Evolutionary conservation across 2,113 vertebrate species (phyloP), one percentile per base, ranked within the genome.

Genomic region (Apistogramma diplotaenia): DNA sequence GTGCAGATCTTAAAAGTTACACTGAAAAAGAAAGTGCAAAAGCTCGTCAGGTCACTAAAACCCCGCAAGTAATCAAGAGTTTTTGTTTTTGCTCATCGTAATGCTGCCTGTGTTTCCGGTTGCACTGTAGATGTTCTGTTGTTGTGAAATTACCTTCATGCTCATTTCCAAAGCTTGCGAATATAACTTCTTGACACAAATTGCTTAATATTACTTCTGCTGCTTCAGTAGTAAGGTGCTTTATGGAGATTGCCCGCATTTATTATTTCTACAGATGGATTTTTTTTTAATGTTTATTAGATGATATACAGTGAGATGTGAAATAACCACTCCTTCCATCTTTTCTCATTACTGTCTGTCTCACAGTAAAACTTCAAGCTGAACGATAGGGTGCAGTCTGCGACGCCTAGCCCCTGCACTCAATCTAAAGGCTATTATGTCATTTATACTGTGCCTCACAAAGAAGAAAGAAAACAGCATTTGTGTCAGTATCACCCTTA

Each of bases 401-500:
- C 3, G 11, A 59, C n/a, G 35, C 35, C 67, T 46, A 2, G 40
- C 31, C 51, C 71, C 19, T 16, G 18, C 33, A 49, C 29, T 79
- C 71, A 70, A 56, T 85, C 67, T 76, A 43, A 61, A 75, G 43
- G 54, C 59, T 27, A 54, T 80, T 60, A 79, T 81, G 58, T 83
- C 80, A 65, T 86, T 84, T 76, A 72, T 74, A 71, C 25, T 33
- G 7, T 27, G 37, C 54, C 57, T 83, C 84, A 46, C 78, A 76
- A 79, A 79, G 54, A 71, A 58, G 40, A 60, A 65, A 85, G 76
- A 82, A 85, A 86, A 78, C 79, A 35, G 55, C 82, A 40, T 84
- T 88, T 82, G 65, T 90, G 76, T 73, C 75, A 61, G 76, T n/a
- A 58, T 71, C 35, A 3, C 62, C 89, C 85, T 77, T 21, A 11